Percentiles rank a stretch among this genome's conserved stretches.
phyloP scores from a whole-genome alignment of 1,140 invertebrate species.

The Trichonephila clavipes region DNA sequence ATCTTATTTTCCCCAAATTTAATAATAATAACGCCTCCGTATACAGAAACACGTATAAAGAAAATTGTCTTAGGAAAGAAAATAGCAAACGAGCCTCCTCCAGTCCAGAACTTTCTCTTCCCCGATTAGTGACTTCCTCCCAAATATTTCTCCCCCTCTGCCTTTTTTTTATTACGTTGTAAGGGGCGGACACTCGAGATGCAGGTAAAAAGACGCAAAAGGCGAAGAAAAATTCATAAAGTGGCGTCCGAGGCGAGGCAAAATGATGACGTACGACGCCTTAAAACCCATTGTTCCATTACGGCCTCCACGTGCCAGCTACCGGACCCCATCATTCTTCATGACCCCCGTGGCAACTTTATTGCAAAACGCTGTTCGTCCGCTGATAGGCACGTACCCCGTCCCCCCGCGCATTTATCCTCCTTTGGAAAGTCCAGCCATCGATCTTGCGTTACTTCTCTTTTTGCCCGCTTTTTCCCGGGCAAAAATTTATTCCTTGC shows the following conservation, averaged over 20 bases:
- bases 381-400: conserved; percentile 75
- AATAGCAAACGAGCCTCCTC: conserved; percentile 11
- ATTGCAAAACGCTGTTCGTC: conserved; percentile 76
- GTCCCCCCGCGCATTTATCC: conserved; percentile 70
- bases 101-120: conserved; percentile 12
- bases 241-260: conserved; percentile 70
- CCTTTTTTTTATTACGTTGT: conserved; percentile 60
- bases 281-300: conserved; percentile 77
- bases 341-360: conserved; percentile 76
- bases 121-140: conserved; percentile 56
- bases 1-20: not conserved
- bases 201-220: conserved; percentile 57
- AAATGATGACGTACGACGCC: conserved; percentile 76
- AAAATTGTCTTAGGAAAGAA: conserved; percentile 40
- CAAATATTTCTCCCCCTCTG: conserved; percentile 38
- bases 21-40: conserved; percentile 14
- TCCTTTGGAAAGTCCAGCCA: conserved; percentile 74
- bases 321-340: conserved; percentile 76
- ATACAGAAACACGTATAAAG: conserved; percentile 58
- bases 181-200: conserved; percentile 60
- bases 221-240: conserved; percentile 77
- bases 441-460: conserved; percentile 69
- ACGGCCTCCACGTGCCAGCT: conserved; percentile 72
- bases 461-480: not conserved
- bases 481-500: conserved; percentile 68